Evolutionary conservation across 2,888 invertebrate genomes (phyloP).

Genomic region (Gibbula magus): DNA sequence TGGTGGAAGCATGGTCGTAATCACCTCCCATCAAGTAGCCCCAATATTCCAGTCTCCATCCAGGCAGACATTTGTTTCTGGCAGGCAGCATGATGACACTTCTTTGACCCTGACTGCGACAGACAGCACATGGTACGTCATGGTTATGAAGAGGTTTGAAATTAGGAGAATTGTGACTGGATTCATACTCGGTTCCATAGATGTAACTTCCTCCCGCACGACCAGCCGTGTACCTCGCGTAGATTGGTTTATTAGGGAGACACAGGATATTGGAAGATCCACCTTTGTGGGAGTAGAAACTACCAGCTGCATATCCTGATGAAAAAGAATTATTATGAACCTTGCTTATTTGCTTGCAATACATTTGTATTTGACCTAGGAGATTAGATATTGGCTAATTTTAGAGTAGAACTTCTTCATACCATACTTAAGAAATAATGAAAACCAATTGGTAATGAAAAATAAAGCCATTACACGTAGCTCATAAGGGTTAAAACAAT

Average conservation of each 20-base stretch:
- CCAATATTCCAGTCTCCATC: conserved; percentile 38
- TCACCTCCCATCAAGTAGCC: conserved; percentile 27
- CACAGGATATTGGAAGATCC: conserved; percentile 31
- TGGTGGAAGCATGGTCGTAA: conserved; percentile 27
- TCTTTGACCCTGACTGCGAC: conserved; percentile 22
- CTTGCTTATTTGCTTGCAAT: no score
- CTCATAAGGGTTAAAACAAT: no score
- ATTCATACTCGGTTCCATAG: conserved; percentile 38
- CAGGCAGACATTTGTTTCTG: conserved; percentile 30
- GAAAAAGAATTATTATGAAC: not conserved
- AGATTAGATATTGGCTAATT: no score
- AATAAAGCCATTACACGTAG: no score
- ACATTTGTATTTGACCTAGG: no score
- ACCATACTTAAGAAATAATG: no score
- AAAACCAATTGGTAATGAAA: no score
- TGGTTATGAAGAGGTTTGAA: conserved; percentile 30
- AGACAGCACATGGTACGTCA: conserved; percentile 43
- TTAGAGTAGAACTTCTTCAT: no score
- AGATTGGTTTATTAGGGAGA: conserved; percentile 29
- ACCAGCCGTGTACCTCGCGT: not conserved
- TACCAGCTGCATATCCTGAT: conserved; percentile 33
- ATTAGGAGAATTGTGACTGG: not conserved
- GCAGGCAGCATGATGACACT: conserved; percentile 39
- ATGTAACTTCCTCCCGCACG: not conserved
- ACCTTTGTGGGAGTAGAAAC: conserved; percentile 14